phyloP scores from a whole-genome alignment of 2,888 invertebrate species.

The Cerastis leucographa region DNA sequence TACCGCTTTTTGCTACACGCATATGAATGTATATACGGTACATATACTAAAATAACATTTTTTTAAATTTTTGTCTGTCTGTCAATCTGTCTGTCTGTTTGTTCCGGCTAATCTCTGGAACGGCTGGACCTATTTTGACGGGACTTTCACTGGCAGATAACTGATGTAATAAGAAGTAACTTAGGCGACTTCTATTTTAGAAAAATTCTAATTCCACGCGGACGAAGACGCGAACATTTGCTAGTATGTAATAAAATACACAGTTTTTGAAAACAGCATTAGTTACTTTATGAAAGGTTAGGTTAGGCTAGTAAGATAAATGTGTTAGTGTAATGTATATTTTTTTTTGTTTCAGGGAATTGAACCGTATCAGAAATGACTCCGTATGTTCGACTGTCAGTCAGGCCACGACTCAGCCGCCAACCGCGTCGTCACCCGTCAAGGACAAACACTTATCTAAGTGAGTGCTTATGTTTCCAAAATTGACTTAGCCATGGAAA shows the following conservation, averaged over 20 bases:
- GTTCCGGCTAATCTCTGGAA: no score
- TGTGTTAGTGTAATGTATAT: background rate
- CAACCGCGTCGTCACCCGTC: slow-evolving; percentile 76
- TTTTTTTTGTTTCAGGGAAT: slow-evolving; percentile 78
- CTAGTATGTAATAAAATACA: background rate
- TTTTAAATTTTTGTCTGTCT: no score
- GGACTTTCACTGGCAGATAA: no score
- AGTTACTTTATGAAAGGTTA: background rate
- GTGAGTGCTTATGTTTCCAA: slow-evolving; percentile 65
- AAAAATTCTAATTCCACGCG: no score
- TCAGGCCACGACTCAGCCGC: slow-evolving; percentile 72
- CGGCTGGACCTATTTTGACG: no score
- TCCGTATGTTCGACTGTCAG: slow-evolving; percentile 87
- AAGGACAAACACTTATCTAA: slow-evolving; percentile 79
- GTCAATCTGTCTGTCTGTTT: no score
- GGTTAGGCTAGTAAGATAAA: background rate
- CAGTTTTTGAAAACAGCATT: no score
- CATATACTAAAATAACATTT: no score
- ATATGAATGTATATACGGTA: no score
- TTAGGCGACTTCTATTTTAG: no score
- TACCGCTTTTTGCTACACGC: no score
- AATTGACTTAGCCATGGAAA: background rate
- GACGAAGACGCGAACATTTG: background rate
- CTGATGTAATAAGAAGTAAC: no score
- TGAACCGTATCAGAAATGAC: slow-evolving; percentile 86